A percentile compares a stretch with the other conserved stretches of the same genome.
phyloP scores from a whole-genome alignment of 2,888 invertebrate genomes.

The Agriopis aurantiaria region DNA sequence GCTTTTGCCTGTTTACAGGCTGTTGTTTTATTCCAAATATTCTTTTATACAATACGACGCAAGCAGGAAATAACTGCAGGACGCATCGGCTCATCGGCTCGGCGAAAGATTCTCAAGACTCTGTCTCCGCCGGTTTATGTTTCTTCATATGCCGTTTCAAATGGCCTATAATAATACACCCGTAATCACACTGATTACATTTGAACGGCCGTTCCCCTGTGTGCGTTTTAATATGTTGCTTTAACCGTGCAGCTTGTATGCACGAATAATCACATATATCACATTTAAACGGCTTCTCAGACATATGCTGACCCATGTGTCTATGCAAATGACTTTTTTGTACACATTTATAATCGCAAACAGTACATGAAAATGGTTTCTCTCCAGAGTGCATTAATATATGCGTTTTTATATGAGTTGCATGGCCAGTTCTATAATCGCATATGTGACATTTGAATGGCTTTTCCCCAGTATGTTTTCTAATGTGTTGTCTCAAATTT shows the following conservation, averaged over 20 bases:
- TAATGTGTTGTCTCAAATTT: neutral
- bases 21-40: too few relatives aligned
- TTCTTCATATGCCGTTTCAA: conserved; percentile 13
- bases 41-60: too few relatives aligned
- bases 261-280: conserved; percentile 7
- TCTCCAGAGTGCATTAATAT: conserved; percentile 13
- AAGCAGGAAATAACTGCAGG: too few relatives aligned
- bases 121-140: neutral
- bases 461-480: conserved; percentile 22
- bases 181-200: conserved; percentile 72
- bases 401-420: conserved; percentile 7
- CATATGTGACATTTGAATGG: conserved; percentile 17
- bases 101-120: neutral
- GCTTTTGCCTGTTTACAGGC: too few relatives aligned
- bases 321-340: conserved; percentile 19
- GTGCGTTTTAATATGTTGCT: conserved; percentile 3
- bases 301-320: conserved; percentile 9
- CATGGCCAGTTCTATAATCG: conserved; percentile 9
- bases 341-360: conserved; percentile 15
- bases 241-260: neutral
- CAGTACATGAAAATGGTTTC: conserved; percentile 13
- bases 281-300: conserved; percentile 3
- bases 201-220: conserved; percentile 44
- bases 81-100: too few relatives aligned
- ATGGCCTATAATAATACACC: conserved; percentile 10